Base-by-base conservation (phyloP, 2,797 vertebrate species). In the Crax fasciolata region DNA sequence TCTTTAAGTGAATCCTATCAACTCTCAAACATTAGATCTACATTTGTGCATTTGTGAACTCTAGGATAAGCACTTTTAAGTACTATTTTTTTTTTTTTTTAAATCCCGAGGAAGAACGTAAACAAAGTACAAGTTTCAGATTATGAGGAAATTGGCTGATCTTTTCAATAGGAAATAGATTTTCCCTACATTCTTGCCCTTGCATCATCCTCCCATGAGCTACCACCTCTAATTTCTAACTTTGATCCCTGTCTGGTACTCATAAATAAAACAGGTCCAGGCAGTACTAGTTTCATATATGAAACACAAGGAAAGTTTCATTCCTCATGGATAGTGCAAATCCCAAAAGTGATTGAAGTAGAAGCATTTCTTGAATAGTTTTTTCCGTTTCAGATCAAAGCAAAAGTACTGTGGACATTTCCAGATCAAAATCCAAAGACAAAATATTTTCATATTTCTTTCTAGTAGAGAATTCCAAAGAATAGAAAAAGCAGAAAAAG, bases 211-310 rank as follows among this genome's bases (percentile, higher is more conserved):
- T 79, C n/a, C 46, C 48, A 39, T 59, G 67, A 66, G 21, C 35
- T 79, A 89, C 67, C 59, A 24, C 66, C 52, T 87, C 51, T 87
- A 54, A 89, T 90, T 92, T 87, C 51, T 43, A 83, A 61, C 59
- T 90, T 94, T 82, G 67, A 93, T 86, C 71, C 55, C 90, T 76
- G 76, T 73, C 51, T 90, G 63, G 48, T 79, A 66, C 23, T 86
- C 51, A 89, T 70, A 52, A 93, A 96, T 93, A 93, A 94, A 93
- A 68, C 8, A 82, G 61, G 13, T 65, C 19, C 12, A 81, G 51
- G 77, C 23, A 93, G 78, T 81, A 62, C 4, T 46, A 76, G 35
- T 76, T 78, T 84, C 14, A 27, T 66, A 61, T 44, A 44, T 52
- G 71, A 96, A 67, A 12, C 6, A 76, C 35, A 63, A 84, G 30